These are phyloP conservation scores for Phalacrocorax pelagicus DNA, from an alignment of 2,113 vertebrate genomes.

Conservation along the genomic window DNA sequence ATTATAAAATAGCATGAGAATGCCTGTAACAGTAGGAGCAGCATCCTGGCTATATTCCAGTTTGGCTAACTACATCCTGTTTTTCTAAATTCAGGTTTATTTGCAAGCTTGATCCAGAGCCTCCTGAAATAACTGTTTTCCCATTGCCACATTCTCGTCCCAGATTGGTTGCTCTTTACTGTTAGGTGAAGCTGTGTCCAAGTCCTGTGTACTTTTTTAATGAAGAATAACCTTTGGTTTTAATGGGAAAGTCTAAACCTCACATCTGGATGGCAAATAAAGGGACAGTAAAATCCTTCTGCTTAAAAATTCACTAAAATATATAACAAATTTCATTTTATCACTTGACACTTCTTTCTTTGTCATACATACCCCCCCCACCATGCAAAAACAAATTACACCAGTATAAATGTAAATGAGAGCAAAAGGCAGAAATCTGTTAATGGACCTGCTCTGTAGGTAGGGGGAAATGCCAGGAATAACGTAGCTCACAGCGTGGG, in stretches of 20 bases:
- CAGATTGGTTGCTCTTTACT: not conserved
- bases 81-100: not conserved
- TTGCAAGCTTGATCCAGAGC: not conserved
- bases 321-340: not conserved
- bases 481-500: not conserved
- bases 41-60: not conserved
- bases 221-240: not conserved
- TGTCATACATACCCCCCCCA: not conserved
- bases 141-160: not conserved
- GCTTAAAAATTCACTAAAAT: not conserved
- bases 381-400: not conserved
- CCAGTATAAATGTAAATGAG: not conserved
- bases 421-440: not conserved
- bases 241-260: not conserved
- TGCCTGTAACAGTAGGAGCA: not conserved
- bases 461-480: not conserved
- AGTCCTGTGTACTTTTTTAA: not conserved
- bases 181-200: not conserved
- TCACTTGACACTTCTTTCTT: not conserved
- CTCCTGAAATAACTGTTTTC: not conserved
- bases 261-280: not conserved
- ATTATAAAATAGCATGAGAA: not conserved
- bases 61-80: not conserved
- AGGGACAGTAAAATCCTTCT: not conserved
- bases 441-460: not conserved